Base-by-base conservation (phyloP, 1,140 invertebrate genomes). In the Sminthurides bifidus region DNA sequence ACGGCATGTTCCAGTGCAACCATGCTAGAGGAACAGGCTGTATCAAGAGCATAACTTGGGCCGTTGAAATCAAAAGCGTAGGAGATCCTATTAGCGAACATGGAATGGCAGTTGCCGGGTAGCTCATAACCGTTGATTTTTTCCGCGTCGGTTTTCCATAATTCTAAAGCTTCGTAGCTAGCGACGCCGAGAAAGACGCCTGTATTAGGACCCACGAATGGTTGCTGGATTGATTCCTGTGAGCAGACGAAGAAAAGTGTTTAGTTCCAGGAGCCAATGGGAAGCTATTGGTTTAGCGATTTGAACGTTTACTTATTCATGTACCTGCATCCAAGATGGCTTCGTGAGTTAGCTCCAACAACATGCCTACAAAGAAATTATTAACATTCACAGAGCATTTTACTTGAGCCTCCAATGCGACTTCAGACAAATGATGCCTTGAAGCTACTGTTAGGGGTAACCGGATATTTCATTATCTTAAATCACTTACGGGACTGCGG, bases 41-140 rank as follows among this genome's bases (percentile, higher is more conserved):
- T 79, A 64, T 80, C 79, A 26, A 61, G 26, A 2, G 48, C 27
- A 29, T 48, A 50, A 50, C 55, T 60, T n/a, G 56, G 76, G 41
- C 80, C 80, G 72, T 74, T 77, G 43, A 79, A 72, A 65, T 83
- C 79, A 64, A 82, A 75, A 67, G 75, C 77, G 66, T 74, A 83
- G 2, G 78, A 80, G 19, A 83, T 67, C 61, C 81, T 69, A 68
- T 83, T 83, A 5, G 79, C 73, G 71, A 82, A 76, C 79, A 83
- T 82, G 23, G 77, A 77, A 44, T 76, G 69, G 8, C 76, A 75
- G 67, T 80, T 80, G 17, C 81, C 81, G 50, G 79, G 78, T 64
- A 83, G 73, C 33, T 74, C 75, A 69, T 81, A 81, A 2, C 81
- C 80, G 53, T 70, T 75, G 0, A 70, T 31, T 10, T 54, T 68